These are phyloP conservation scores for Chroicocephalus ridibundus DNA, from an alignment of 2,113 vertebrate genomes.

Conservation along the genomic window DNA sequence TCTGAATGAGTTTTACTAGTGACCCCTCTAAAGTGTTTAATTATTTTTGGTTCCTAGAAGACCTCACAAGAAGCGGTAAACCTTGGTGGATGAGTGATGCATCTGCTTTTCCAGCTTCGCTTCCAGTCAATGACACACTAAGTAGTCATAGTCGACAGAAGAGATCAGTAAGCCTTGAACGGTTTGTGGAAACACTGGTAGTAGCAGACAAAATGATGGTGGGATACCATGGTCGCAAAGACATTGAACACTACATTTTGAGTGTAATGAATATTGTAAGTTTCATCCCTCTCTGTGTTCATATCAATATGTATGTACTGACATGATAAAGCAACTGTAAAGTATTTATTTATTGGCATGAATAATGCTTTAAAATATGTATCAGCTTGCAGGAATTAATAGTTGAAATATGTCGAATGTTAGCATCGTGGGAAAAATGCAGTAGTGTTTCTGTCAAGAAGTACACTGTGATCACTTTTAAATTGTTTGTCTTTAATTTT, in stretches of 20 bases:
- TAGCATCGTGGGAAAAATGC: neutral
- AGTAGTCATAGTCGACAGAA: slow-evolving; percentile 74
- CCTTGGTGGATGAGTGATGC: slow-evolving; percentile 77
- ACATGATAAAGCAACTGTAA: neutral
- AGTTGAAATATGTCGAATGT: neutral
- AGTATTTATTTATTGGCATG: neutral
- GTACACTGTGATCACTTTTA: neutral
- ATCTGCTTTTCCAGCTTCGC: slow-evolving; percentile 61
- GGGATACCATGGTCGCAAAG: slow-evolving; percentile 97
- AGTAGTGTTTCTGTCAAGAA: neutral
- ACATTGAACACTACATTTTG: slow-evolving; percentile 97
- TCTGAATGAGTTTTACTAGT: slow-evolving; percentile 27
- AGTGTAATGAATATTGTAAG: slow-evolving; percentile 99
- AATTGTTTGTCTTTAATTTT: neutral
- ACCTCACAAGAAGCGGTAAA: slow-evolving; percentile 77
- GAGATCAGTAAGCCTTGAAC: slow-evolving; percentile 92
- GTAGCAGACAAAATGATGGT: slow-evolving; percentile 99
- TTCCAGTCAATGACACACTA: slow-evolving; percentile 64
- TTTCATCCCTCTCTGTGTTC: slow-evolving; percentile 83
- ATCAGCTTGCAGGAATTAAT: neutral
- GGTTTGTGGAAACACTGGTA: slow-evolving; percentile 96
- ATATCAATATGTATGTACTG: neutral
- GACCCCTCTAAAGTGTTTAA: slow-evolving; percentile 50
- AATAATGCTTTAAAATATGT: neutral
- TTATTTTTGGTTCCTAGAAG: slow-evolving; percentile 75